Conservation (phyloP, 1,140 invertebrate species). For the Protaetia brevitarsis region DNA sequence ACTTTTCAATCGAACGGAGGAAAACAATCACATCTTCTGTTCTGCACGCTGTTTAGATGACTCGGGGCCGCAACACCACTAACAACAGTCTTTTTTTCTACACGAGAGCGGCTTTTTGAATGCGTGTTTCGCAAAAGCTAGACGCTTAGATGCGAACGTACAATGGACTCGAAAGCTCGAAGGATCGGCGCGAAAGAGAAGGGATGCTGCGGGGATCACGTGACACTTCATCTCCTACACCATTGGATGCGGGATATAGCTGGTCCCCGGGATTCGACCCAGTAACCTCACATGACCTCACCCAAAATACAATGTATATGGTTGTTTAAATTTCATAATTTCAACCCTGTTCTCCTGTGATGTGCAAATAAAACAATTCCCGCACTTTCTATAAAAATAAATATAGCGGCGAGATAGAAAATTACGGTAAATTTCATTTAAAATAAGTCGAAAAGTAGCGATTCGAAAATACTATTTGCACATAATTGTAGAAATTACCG, state of each 20-base stretch:
- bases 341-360: background rate
- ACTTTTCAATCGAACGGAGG: background rate
- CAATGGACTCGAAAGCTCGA: slow-evolving; percentile 33
- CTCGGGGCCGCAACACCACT: slow-evolving; percentile 16
- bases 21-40: slow-evolving; percentile 1
- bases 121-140: slow-evolving; percentile 21
- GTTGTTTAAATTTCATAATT: background rate
- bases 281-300: slow-evolving; percentile 47
- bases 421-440: too few relatives aligned
- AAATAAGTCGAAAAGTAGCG: too few relatives aligned
- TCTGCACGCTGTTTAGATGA: background rate
- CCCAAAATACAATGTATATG: slow-evolving; percentile 31
- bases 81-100: slow-evolving; percentile 25
- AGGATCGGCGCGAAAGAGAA: slow-evolving; percentile 28
- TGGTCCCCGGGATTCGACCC: slow-evolving; percentile 48
- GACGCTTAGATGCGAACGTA: slow-evolving; percentile 30
- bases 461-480: too few relatives aligned
- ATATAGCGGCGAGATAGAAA: too few relatives aligned
- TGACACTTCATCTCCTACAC: slow-evolving; percentile 30
- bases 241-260: slow-evolving; percentile 37
- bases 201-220: slow-evolving; percentile 47
- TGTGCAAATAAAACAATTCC: background rate
- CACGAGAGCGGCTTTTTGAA: slow-evolving; percentile 19
- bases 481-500: too few relatives aligned
- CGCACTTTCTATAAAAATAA: too few relatives aligned